phyloP scores from a whole-genome alignment of 2,113 vertebrate species.

The Syngnathoides biaculeatus region DNA sequence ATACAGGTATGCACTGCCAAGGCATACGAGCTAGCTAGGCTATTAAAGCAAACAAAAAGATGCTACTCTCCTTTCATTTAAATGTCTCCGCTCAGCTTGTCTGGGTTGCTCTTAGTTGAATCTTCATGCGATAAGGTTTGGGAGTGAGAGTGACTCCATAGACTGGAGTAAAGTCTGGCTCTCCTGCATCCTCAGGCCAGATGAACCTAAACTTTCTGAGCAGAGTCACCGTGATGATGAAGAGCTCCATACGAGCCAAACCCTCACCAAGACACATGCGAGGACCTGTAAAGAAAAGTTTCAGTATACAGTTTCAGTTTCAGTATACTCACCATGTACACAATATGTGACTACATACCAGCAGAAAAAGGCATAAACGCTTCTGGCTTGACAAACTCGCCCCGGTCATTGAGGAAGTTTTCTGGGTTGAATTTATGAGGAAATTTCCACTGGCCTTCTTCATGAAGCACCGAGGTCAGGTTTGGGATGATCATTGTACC shows the following conservation, averaged over 20 bases:
- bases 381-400: constrained; percentile 64
- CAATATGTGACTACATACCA: background rate
- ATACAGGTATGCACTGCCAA: background rate
- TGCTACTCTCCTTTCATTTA: background rate
- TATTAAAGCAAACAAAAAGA: background rate
- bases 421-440: constrained; percentile 67
- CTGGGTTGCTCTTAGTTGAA: background rate
- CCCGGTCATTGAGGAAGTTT: constrained; percentile 64
- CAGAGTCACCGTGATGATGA: constrained; percentile 37
- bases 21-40: background rate
- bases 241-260: constrained; percentile 60
- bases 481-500: constrained; percentile 56
- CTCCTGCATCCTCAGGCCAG: constrained; percentile 45
- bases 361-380: constrained; percentile 65
- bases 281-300: constrained; percentile 28
- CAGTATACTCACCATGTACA: background rate
- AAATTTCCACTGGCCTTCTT: constrained; percentile 69
- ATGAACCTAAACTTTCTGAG: constrained; percentile 47
- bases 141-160: constrained; percentile 32
- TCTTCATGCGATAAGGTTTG: constrained; percentile 39
- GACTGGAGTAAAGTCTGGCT: constrained; percentile 41
- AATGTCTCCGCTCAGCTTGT: background rate
- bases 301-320: background rate
- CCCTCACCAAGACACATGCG: constrained; percentile 53
- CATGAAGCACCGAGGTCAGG: constrained; percentile 46